phyloP scores from a whole-genome alignment of 2,888 invertebrate genomes.

The Pseudanteris insignis region DNA sequence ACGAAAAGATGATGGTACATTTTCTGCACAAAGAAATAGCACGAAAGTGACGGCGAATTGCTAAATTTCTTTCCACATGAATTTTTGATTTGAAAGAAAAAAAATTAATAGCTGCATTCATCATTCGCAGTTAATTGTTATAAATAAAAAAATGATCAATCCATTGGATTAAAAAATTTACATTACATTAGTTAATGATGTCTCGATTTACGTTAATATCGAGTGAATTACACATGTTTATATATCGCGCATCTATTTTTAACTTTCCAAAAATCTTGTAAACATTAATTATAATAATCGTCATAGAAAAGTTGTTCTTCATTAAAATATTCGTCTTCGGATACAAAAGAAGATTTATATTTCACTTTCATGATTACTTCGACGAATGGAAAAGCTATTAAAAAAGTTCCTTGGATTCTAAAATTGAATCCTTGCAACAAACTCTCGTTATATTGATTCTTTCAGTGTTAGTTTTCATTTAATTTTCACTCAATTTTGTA shows the following conservation, averaged over 20 bases:
- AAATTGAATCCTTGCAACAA: no score
- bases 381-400: slow-evolving; percentile 28
- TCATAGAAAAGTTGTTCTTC: slow-evolving; percentile 46
- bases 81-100: no score
- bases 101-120: background rate
- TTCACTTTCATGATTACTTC: background rate
- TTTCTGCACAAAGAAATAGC: no score
- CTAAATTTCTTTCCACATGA: no score
- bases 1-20: no score
- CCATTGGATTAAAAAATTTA: slow-evolving; percentile 61
- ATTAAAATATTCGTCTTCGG: slow-evolving; percentile 28
- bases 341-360: slow-evolving; percentile 21
- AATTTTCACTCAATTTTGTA: background rate
- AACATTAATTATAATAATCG: slow-evolving; percentile 43
- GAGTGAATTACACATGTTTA: slow-evolving; percentile 56
- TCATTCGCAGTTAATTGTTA: background rate
- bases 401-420: no score
- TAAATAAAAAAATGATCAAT: slow-evolving; percentile 8
- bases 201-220: slow-evolving; percentile 54
- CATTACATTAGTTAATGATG: slow-evolving; percentile 63
- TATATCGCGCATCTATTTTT: slow-evolving; percentile 43
- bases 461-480: background rate
- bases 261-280: slow-evolving; percentile 42
- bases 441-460: no score
- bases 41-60: no score